Conservation (phyloP, 2,888 invertebrate species). For the Microctonus hyperodae region DNA sequence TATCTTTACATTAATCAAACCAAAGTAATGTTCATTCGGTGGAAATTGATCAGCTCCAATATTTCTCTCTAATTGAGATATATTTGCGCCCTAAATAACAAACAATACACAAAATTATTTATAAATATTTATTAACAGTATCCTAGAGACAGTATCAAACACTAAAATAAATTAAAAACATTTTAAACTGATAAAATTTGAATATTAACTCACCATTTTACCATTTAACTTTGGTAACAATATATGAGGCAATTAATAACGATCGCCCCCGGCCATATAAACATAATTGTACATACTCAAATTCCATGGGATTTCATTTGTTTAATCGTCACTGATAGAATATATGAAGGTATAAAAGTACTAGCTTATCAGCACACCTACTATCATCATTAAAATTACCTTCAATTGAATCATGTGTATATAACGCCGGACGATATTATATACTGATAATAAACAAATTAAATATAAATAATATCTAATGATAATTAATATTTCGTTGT, state of each 20-base stretch:
- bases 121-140: too few species aligned
- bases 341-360: too few species aligned
- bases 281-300: slow-evolving; percentile 47
- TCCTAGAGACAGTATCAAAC: not conserved
- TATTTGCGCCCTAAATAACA: slow-evolving; percentile 94
- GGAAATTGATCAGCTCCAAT: slow-evolving; percentile 98
- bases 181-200: not conserved
- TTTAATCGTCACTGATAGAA: not conserved
- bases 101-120: too few species aligned
- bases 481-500: too few species aligned
- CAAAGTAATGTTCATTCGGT: slow-evolving; percentile 99
- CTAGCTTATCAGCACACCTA: not conserved
- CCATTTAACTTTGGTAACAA: slow-evolving; percentile 43
- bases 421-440: not conserved
- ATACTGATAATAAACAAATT: not conserved
- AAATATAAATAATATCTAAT: too few species aligned
- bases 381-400: not conserved
- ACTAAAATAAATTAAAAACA: not conserved
- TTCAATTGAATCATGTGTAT: not conserved
- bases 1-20: slow-evolving; percentile 94
- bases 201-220: slow-evolving; percentile 52
- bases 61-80: slow-evolving; percentile 98
- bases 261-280: slow-evolving; percentile 45
- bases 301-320: not conserved
- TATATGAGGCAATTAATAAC: slow-evolving; percentile 47